Conservation (phyloP, 2,888 invertebrate genomes). For the Rhingia campestris region DNA sequence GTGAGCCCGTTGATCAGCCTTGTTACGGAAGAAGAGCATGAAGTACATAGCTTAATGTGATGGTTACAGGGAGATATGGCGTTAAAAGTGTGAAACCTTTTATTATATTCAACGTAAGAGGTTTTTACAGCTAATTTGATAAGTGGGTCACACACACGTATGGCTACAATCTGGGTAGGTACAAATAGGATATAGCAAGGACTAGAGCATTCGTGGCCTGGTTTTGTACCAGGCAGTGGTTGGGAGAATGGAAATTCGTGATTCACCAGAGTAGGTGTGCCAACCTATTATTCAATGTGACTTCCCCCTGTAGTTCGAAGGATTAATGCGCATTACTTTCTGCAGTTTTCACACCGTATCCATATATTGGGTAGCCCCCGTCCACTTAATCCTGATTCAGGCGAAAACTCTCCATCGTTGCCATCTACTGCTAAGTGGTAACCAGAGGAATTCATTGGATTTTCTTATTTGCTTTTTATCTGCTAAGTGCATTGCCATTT, state of each 20-base stretch:
- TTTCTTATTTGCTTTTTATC: slow-evolving; percentile 65
- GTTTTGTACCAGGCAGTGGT: neutral
- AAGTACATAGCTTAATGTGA: slow-evolving; percentile 30
- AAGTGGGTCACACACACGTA: slow-evolving; percentile 66
- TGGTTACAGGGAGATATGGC: slow-evolving; percentile 43
- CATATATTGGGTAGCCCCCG: neutral
- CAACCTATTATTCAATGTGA: slow-evolving; percentile 49
- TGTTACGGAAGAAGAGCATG: slow-evolving; percentile 3
- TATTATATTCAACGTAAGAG: slow-evolving; percentile 62
- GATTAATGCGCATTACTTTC: slow-evolving; percentile 46
- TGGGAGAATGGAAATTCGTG: neutral
- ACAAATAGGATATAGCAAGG: neutral
- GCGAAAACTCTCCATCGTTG: slow-evolving; percentile 36
- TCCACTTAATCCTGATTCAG: slow-evolving; percentile 26
- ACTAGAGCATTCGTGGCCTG: neutral
- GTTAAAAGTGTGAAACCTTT: slow-evolving; percentile 58
- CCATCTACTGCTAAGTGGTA: neutral
- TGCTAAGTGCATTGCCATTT: slow-evolving; percentile 71
- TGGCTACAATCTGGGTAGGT: neutral
- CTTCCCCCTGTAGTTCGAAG: slow-evolving; percentile 21
- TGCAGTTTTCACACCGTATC: slow-evolving; percentile 16
- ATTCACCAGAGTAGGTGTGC: slow-evolving; percentile 19
- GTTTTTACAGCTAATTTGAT: slow-evolving; percentile 69
- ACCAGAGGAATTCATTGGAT: slow-evolving; percentile 62
- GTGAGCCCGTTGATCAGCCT: neutral